Evolutionary conservation across 2,797 vertebrate species (phyloP).

Genomic region (Schizopygopsis malacanthus): DNA sequence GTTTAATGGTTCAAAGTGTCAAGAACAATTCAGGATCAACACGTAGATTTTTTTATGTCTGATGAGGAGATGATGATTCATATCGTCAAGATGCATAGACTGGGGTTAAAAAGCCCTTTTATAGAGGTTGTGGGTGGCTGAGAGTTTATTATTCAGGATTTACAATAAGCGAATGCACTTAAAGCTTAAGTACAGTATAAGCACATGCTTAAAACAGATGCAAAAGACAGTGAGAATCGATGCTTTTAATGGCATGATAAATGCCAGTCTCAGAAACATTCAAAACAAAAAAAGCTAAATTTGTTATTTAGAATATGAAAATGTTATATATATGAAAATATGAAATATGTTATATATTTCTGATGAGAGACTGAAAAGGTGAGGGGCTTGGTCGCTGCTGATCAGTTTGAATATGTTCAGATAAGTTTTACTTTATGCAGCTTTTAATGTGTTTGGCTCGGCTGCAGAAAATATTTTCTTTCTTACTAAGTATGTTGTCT

Average conservation of each 20-base stretch:
- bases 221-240: neutral
- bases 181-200: conserved; percentile 46
- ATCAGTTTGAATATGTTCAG: neutral
- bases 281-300: neutral
- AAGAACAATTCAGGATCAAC: conserved; percentile 26
- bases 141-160: conserved; percentile 35
- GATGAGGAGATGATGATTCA: conserved; percentile 36
- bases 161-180: conserved; percentile 32
- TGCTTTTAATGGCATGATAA: neutral
- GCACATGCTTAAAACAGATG: conserved; percentile 31
- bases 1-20: conserved; percentile 17
- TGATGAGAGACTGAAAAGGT: neutral
- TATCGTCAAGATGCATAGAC: conserved; percentile 1
- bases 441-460: neutral
- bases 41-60: conserved; percentile 9
- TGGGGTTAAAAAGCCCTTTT: conserved; percentile 34
- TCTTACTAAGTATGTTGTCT: neutral
- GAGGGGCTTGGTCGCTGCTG: neutral
- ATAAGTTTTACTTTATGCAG: neutral
- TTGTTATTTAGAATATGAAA: neutral
- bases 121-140: conserved; percentile 33
- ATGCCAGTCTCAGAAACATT: neutral
- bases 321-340: too few relatives aligned
- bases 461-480: neutral
- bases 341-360: neutral